A percentile compares a stretch with the other conserved stretches of the same genome.
Evolutionary conservation across 2,797 vertebrate species (phyloP).

Genomic region (Gymnopithys bicolor): DNA sequence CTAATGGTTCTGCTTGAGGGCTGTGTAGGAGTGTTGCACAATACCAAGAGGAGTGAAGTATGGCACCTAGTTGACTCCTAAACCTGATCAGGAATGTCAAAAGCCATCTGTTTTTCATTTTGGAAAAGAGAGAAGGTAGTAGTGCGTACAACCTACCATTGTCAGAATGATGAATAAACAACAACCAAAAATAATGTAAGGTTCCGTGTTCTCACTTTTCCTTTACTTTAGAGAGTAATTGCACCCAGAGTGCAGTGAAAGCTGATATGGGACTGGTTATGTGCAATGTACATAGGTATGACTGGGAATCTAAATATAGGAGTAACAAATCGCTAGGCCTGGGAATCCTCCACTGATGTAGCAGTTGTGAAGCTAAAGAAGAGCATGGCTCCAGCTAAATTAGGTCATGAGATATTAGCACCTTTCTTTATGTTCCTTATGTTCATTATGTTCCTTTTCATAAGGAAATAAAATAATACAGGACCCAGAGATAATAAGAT

Average conservation of each 20-base stretch:
- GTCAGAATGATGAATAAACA: not conserved
- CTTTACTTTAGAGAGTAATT: not conserved
- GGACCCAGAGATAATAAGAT: constrained; percentile 20
- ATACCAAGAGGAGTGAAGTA: not conserved
- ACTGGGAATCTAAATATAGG: constrained; percentile 14
- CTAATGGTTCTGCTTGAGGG: constrained; percentile 31
- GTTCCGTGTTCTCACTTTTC: not conserved
- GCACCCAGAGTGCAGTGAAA: not conserved
- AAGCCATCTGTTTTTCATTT: not conserved
- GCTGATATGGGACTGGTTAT: not conserved
- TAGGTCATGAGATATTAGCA: constrained; percentile 53
- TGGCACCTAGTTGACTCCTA: not conserved
- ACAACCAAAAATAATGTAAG: not conserved
- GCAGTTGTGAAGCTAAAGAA: not conserved
- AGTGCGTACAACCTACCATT: not conserved
- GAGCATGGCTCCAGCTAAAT: constrained; percentile 36
- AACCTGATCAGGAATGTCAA: not conserved
- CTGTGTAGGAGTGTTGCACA: not conserved
- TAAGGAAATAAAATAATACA: constrained; percentile 55
- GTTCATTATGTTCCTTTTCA: constrained; percentile 12
- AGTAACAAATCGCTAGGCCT: constrained; percentile 11
- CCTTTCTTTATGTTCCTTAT: not conserved
- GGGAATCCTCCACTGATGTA: not conserved
- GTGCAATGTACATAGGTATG: not conserved
- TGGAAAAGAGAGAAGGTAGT: not conserved